Base-by-base conservation (phyloP, 2,113 vertebrate species). In the Beaufortia kweichowensis region DNA sequence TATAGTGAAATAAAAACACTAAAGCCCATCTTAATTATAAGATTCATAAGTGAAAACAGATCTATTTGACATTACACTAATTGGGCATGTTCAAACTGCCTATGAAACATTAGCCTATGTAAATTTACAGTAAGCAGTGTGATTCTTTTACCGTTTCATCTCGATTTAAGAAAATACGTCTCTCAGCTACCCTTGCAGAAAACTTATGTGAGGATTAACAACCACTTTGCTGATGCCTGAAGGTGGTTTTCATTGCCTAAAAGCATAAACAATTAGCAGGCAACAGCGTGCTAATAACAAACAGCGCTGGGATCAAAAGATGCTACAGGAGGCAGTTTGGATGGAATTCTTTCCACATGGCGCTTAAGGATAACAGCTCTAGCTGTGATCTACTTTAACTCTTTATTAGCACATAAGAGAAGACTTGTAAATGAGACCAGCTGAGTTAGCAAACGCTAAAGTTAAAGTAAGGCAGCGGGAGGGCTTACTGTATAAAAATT, bases 131-230 rank as follows among this genome's bases (percentile, higher is more conserved):
- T 4, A 29, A 46, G 60, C 28, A 23, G 3, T 56, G 15, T 46
- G 68, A 60, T 78, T 79, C 5, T 56, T 63, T 65, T 33, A 55
- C 78, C 81, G 75, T 73, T 78, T 48, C 59, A 76, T 85, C 72
- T 78, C 68, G 73, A 82, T 84, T 80, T 64, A 61, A 79, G 35
- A 63, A 87, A 85, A 77, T 65, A 21, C 68, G 83, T 79, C 78
- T 76, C 73, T 83, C 46, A 11, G 23, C 73, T 83, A 69, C 75
- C 6, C 9, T 60, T 29, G 77, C 69, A 82, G 84, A 79, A 86
- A 88, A 81, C 74, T 62, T 31, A 2, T 17, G 4, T 19, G 23
- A 59, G 0, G 71, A 48, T 63, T 87, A 90, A 89, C 85, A 84
- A 85, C 66, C 24, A 28, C 3, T 50, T 66, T 29, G 75, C 90